Evolutionary conservation across 2,797 vertebrate species (phyloP), one percentile per base, ranked within the genome.

Genomic region (Paedocypris micromegethes): DNA sequence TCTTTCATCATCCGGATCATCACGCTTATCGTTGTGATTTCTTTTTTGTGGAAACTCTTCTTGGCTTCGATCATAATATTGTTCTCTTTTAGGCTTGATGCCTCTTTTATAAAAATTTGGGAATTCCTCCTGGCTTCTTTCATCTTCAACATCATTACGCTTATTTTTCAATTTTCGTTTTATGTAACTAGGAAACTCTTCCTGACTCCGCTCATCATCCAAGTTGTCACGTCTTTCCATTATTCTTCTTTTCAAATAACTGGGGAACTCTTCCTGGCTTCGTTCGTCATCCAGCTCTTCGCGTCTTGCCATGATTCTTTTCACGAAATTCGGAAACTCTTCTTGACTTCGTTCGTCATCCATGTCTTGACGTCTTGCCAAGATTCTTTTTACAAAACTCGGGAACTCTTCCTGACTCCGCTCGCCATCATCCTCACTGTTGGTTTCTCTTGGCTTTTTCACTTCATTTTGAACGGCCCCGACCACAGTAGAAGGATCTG

Each of bases 321-420:
- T 64, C 6, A 56, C 9, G 23, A 51, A 64, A 39, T 59, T 58
- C 40, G 75, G 83, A 84, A 86, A 88, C 41, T 85, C 86, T 62
- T 89, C 88, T 55, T 88, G 88, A 75, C 85, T 87, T 23, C 78
- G 83, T 46, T 89, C 86, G 0, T 85, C 81, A 55, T 85, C 77
- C 0, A 75, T 69, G 7, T n/a, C 80, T 38, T 86, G 84, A 55
- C 56, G 82, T 64, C 85, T 72, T 41, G 23, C 23, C 23, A 23
- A 23, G 23, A 23, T 1, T 23, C 23, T 23, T 23, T 23, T 23
- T 23, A 23, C 1, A 1, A 42, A 62, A 50, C 57, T 58, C 46
- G 70, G 82, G 85, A 86, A 88, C 45, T 86, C 86, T 62, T 89
- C 88, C 63, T 88, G 88, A 73, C 85, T 87, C 44, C 78, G 83